A percentile compares a stretch with the other conserved stretches of the same genome.
Evolutionary conservation across 2,888 invertebrate species (phyloP).

Genomic region (Leptinotarsa peninsularis): DNA sequence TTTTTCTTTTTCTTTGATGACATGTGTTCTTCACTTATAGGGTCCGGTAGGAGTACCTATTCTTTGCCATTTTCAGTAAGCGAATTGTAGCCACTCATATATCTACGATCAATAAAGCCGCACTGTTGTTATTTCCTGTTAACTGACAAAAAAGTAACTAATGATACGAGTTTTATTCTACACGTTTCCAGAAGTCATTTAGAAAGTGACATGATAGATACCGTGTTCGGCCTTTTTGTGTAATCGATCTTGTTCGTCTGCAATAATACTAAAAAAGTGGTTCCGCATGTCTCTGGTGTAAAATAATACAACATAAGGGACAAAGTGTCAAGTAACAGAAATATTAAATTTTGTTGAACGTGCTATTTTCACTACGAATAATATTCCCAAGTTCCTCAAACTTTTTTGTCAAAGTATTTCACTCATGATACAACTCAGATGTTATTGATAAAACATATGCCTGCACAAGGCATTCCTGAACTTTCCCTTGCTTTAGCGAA

Average conservation of each 20-base stretch:
- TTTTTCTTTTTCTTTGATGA: too few species aligned
- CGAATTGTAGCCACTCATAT: too few species aligned
- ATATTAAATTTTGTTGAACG: neutral
- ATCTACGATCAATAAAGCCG: conserved; percentile 1
- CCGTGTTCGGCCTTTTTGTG: conserved; percentile 56
- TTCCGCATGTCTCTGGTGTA: conserved; percentile 52
- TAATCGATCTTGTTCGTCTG: conserved; percentile 56
- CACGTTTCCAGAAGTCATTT: conserved; percentile 45
- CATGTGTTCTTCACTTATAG: too few species aligned
- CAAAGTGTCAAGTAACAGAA: conserved; percentile 23
- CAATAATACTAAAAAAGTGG: conserved; percentile 57
- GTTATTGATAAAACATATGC: too few species aligned
- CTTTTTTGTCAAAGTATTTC: too few species aligned
- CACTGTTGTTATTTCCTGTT: conserved; percentile 2
- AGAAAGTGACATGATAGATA: conserved; percentile 47
- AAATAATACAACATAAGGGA: conserved; percentile 41
- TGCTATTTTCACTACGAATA: conserved; percentile 10
- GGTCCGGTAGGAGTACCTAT: too few species aligned
- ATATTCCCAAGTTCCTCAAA: neutral
- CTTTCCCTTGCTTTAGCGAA: too few species aligned
- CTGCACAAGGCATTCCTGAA: too few species aligned
- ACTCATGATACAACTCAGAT: too few species aligned
- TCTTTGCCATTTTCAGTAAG: too few species aligned
- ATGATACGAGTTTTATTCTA: conserved; percentile 36
- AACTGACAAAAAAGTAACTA: conserved; percentile 27